These are phyloP conservation scores for Tapirus indicus DNA, from an alignment of 2,797 vertebrate species.

Conservation along the genomic window DNA sequence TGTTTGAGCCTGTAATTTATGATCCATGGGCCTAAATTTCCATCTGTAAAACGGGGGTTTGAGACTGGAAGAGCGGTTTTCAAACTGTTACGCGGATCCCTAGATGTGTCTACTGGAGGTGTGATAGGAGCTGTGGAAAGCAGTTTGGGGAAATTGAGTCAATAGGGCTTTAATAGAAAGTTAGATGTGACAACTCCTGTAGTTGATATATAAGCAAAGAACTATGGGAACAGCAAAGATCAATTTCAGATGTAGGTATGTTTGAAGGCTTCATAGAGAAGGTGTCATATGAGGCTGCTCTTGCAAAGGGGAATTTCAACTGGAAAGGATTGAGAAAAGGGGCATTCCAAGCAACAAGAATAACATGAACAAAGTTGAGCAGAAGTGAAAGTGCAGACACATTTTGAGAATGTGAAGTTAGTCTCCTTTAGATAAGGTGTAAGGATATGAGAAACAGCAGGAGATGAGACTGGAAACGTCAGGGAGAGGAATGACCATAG, in stretches of 20 bases:
- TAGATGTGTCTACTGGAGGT: neutral
- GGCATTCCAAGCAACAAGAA: neutral
- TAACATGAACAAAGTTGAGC: neutral
- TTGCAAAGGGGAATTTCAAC: neutral
- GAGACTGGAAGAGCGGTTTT: neutral
- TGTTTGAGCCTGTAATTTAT: neutral
- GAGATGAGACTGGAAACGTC: neutral
- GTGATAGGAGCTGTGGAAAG: neutral
- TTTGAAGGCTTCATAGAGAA: neutral
- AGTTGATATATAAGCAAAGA: neutral
- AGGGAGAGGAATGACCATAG: neutral
- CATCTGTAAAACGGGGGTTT: neutral
- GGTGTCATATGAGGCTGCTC: neutral
- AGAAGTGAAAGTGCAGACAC: neutral
- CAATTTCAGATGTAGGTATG: neutral
- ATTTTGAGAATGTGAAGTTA: neutral
- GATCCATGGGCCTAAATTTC: neutral
- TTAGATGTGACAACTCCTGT: neutral
- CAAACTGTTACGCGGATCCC: neutral
- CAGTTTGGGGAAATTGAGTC: neutral
- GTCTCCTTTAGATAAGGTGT: neutral
- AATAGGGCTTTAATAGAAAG: neutral
- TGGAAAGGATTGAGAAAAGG: neutral
- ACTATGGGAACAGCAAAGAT: neutral
- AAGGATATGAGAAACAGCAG: neutral